Conservation (phyloP, 2,797 vertebrate genomes). For the Gallinago stenura region DNA sequence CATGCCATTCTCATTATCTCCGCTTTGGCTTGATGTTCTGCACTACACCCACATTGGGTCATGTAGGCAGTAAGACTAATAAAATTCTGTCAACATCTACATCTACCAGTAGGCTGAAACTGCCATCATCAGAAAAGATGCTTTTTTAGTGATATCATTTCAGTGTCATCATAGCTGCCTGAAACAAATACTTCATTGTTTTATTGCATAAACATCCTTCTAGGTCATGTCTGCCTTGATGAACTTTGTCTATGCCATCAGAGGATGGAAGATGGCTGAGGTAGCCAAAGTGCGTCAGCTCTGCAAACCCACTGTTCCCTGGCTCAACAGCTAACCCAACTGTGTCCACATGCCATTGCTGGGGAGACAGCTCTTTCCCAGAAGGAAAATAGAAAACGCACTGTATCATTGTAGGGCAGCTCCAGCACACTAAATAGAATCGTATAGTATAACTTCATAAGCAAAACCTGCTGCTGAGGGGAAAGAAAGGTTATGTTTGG, state of each 20-base stretch:
- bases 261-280: slow-evolving; percentile 12
- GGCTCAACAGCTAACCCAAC: slow-evolving; percentile 20
- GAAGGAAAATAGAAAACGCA: slow-evolving; percentile 45
- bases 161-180: slow-evolving; percentile 6
- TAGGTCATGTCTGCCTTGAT: not conserved
- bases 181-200: slow-evolving; percentile 38
- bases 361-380: slow-evolving; percentile 31
- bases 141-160: slow-evolving; percentile 3
- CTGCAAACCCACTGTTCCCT: slow-evolving; percentile 51
- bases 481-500: slow-evolving; percentile 47
- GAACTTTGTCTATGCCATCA: not conserved
- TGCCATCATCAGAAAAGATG: not conserved
- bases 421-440: slow-evolving; percentile 39
- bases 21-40: not conserved
- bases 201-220: slow-evolving; percentile 10
- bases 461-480: slow-evolving; percentile 68
- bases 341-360: not conserved
- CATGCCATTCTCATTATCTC: not conserved
- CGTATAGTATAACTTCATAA: slow-evolving; percentile 43
- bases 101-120: not conserved
- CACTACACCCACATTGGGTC: not conserved
- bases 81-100: not conserved
- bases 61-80: not conserved
- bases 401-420: slow-evolving; percentile 51
- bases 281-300: slow-evolving; percentile 37